Percentiles rank a stretch among this genome's conserved stretches.
Conservation (phyloP, 1,140 invertebrate species). For the Diabrotica undecimpunctata region DNA sequence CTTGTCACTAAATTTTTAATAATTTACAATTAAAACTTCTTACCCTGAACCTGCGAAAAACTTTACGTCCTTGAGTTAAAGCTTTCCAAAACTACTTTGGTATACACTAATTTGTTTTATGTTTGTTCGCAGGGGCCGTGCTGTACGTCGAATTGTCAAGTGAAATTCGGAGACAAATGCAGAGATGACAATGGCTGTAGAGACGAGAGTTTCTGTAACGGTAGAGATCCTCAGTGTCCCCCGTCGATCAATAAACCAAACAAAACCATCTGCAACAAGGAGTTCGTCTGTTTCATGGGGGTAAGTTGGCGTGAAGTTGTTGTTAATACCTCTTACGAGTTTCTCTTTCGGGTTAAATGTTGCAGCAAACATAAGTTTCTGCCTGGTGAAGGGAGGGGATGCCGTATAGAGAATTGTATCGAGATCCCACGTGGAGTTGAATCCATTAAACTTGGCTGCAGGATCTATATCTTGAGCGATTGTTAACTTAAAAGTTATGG, state of each 20-base stretch:
- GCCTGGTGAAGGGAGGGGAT: too few species aligned
- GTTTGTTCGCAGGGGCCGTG: slow-evolving; percentile 79
- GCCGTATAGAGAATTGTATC: too few species aligned
- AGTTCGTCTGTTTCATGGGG: slow-evolving; percentile 93
- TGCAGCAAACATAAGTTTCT: too few species aligned
- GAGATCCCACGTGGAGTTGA: too few species aligned
- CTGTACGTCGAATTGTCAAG: slow-evolving; percentile 82
- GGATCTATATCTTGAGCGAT: too few species aligned
- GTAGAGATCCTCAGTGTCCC: slow-evolving; percentile 77
- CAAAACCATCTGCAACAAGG: slow-evolving; percentile 90
- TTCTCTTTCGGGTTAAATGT: not conserved
- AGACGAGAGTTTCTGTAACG: slow-evolving; percentile 86
- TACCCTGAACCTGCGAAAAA: too few species aligned
- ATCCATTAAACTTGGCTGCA: too few species aligned
- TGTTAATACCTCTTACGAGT: not conserved
- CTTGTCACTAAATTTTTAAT: too few species aligned
- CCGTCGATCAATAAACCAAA: slow-evolving; percentile 90
- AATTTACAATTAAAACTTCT: too few species aligned
- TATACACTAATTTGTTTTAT: slow-evolving; percentile 19
- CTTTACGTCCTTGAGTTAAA: too few species aligned
- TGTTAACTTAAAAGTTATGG: too few species aligned
- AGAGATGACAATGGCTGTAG: slow-evolving; percentile 92
- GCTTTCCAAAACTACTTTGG: not conserved
- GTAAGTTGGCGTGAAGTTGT: slow-evolving; percentile 55
- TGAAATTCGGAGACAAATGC: slow-evolving; percentile 84